phyloP scores from a whole-genome alignment of 1,140 invertebrate species.

The Pissodes strobi region DNA sequence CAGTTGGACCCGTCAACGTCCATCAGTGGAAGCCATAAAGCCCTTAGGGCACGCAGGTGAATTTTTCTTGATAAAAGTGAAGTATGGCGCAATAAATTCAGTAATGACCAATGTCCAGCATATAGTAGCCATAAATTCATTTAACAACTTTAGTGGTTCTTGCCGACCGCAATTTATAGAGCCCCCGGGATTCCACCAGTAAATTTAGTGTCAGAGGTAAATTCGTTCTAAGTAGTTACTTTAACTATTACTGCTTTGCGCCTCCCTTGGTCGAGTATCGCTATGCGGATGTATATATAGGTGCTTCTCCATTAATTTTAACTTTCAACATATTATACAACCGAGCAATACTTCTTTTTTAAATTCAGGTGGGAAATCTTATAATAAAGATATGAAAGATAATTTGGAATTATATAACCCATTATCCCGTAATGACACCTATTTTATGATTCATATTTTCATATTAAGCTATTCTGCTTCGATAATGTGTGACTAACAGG shows the following conservation, averaged over 20 bases:
- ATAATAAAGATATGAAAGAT: no score
- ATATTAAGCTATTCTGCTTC: no score
- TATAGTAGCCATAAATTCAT: conserved; percentile 53
- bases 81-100: conserved; percentile 46
- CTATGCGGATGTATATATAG: background rate
- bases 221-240: conserved; percentile 39
- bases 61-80: conserved; percentile 37
- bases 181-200: conserved; percentile 41
- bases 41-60: conserved; percentile 18
- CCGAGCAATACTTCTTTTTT: no score
- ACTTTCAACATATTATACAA: no score
- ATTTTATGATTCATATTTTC: no score
- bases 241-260: conserved; percentile 26
- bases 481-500: no score
- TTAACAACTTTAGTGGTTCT: conserved; percentile 54
- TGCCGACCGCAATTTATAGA: conserved; percentile 51
- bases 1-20: no score
- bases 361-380: no score
- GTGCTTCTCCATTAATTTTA: no score
- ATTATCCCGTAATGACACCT: no score
- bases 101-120: conserved; percentile 51
- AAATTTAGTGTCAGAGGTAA: conserved; percentile 43
- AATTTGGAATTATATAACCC: no score
- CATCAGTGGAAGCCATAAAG: no score
- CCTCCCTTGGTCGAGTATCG: background rate